A percentile compares a stretch with the other conserved stretches of the same genome.
Evolutionary conservation across 2,113 vertebrate genomes (phyloP).

Genomic region (Pandion haliaetus): DNA sequence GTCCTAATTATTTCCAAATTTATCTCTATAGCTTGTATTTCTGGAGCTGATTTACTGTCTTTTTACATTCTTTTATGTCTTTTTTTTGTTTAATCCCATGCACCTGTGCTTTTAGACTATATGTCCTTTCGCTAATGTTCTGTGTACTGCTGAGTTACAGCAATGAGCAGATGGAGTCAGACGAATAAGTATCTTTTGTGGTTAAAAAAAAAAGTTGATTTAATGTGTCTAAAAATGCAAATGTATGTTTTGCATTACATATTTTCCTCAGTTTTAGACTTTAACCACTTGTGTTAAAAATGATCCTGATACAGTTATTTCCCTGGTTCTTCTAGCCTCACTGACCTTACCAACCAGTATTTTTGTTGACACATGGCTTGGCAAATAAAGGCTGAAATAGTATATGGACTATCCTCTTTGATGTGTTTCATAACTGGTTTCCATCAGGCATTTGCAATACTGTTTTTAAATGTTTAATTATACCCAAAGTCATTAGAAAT

Average conservation of each 20-base stretch:
- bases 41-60: not conserved
- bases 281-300: not conserved
- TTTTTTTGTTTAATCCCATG: not conserved
- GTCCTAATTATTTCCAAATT: not conserved
- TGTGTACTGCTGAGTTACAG: not conserved
- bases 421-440: slow-evolving; percentile 20
- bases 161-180: not conserved
- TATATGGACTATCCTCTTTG: not conserved
- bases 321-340: not conserved
- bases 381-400: slow-evolving; percentile 25
- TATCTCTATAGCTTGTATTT: not conserved
- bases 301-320: not conserved
- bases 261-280: not conserved
- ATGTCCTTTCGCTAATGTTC: not conserved
- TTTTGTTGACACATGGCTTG: slow-evolving; percentile 11
- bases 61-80: not conserved
- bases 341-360: not conserved
- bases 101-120: not conserved
- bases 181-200: not conserved
- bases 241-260: not conserved
- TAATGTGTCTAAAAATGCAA: not conserved
- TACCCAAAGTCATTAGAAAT: not conserved
- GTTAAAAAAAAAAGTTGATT: not conserved
- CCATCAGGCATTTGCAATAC: not conserved
- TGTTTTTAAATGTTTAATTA: not conserved